Conservation (phyloP, 2,888 invertebrate species). For the Nemotelus nigrinus region DNA sequence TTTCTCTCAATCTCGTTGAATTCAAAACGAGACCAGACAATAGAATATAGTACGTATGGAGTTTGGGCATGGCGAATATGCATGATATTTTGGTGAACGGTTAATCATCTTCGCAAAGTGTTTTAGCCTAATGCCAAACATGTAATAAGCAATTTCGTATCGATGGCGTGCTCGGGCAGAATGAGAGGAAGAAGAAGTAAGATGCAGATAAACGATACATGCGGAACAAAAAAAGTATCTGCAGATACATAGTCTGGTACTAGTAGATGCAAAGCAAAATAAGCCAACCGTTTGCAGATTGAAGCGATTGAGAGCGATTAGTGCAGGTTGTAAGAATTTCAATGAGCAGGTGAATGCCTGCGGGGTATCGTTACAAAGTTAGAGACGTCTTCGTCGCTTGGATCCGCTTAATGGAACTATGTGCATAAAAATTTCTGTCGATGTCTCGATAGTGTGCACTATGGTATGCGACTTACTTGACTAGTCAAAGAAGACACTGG, state of each 20-base stretch:
- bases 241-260: background rate
- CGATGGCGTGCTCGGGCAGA: too few relatives aligned
- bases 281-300: constrained; percentile 26
- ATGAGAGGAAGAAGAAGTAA: too few relatives aligned
- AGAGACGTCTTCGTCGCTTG: too few relatives aligned
- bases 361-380: too few relatives aligned
- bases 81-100: background rate
- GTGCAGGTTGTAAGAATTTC: constrained; percentile 19
- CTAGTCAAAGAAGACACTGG: too few relatives aligned
- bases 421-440: background rate
- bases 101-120: constrained; percentile 14
- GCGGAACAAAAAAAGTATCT: too few relatives aligned
- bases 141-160: background rate
- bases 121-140: background rate
- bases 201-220: too few relatives aligned
- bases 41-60: background rate
- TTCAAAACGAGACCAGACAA: background rate
- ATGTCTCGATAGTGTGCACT: background rate
- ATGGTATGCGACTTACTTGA: too few relatives aligned
- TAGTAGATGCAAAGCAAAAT: background rate
- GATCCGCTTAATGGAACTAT: constrained; percentile 15
- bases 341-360: constrained; percentile 33
- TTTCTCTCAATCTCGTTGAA: background rate
- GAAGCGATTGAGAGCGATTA: constrained; percentile 19
- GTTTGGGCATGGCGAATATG: too few relatives aligned